These are phyloP conservation scores for Asbolus verrucosus DNA, from an alignment of 1,140 invertebrate genomes.

Conservation along the genomic window DNA sequence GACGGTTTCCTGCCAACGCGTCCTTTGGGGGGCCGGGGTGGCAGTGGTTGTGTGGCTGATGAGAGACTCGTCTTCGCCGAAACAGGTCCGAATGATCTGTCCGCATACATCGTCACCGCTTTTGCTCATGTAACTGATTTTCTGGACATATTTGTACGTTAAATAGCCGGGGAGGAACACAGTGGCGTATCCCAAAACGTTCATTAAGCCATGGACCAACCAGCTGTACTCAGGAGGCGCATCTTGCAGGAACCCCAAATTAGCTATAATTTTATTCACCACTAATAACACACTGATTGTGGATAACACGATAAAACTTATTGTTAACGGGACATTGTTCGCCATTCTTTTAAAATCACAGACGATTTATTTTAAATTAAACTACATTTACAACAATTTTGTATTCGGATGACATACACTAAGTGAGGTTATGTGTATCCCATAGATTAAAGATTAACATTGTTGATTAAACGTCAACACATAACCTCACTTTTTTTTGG, in stretches of 20 bases:
- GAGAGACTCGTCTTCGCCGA: constrained; percentile 69
- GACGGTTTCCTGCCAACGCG: constrained; percentile 69
- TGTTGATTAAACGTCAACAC: no score
- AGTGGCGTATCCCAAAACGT: constrained; percentile 90
- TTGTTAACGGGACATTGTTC: no score
- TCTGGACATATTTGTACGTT: constrained; percentile 85
- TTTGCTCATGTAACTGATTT: constrained; percentile 85
- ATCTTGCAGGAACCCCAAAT: constrained; percentile 38
- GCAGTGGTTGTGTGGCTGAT: constrained; percentile 60
- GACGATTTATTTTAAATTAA: no score
- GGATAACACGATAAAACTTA: no score
- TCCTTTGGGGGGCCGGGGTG: constrained; percentile 60
- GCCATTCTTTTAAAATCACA: no score
- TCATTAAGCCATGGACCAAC: constrained; percentile 81
- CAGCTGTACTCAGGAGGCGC: constrained; percentile 73
- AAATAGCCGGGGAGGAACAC: constrained; percentile 88
- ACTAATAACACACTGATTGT: not conserved
- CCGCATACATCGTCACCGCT: constrained; percentile 75
- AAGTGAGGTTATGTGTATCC: no score
- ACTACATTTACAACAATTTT: no score
- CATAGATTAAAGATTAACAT: no score
- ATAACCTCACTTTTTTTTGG: no score
- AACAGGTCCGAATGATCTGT: constrained; percentile 72
- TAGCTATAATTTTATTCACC: not conserved
- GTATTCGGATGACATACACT: no score